Evolutionary conservation across 2,888 invertebrate genomes (phyloP), one percentile per base, ranked within the genome.

Genomic region (Gisinianus flammeolus): DNA sequence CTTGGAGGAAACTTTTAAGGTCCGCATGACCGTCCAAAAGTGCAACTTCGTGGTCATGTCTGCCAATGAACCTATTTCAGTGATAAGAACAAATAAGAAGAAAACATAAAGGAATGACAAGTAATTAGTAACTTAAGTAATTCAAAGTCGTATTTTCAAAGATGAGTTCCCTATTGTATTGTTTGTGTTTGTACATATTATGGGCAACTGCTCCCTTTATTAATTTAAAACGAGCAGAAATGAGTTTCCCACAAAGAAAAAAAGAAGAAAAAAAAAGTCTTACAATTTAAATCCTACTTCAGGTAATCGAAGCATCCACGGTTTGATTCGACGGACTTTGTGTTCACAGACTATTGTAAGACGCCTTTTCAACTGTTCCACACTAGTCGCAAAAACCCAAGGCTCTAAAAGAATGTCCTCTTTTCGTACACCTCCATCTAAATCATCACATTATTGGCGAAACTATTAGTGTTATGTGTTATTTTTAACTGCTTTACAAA

Each of bases 301-400:
- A 10, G 78, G 35, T n/a, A 64, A 31, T 28, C 81, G 75, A 24
- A 81, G 73, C 35, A 79, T 56, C 82, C 82, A 82, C 1, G 82
- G 82, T 52, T 82, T 82, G 24, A 81, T 68, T 5, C 44, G 33
- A 26, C 31, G 10, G 19, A 82, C 44, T 2, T 73, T 75, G 35
- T 71, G 31, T 30, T 35, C 19, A 8, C 71, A 24, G 1, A 70
- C 52, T 0, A 68, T 24, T 19, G 67, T 16, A 2, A 80, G 28
- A 26, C 79, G 35, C 2, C 24, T 10, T 28, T 66, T 52, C 68
- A 82, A 76, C 16, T 1, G 30, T 0, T 54, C 35, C 5, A 77
- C 0, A 62, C 67, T 79, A 31, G 54, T 24, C 1, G 52, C 10
- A 62, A 82, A 81, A 52, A 79, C 66, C 74, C 71, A 80, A 0